Conservation (phyloP, 2,113 vertebrate genomes). For the Thamnaconus septentrionalis region DNA sequence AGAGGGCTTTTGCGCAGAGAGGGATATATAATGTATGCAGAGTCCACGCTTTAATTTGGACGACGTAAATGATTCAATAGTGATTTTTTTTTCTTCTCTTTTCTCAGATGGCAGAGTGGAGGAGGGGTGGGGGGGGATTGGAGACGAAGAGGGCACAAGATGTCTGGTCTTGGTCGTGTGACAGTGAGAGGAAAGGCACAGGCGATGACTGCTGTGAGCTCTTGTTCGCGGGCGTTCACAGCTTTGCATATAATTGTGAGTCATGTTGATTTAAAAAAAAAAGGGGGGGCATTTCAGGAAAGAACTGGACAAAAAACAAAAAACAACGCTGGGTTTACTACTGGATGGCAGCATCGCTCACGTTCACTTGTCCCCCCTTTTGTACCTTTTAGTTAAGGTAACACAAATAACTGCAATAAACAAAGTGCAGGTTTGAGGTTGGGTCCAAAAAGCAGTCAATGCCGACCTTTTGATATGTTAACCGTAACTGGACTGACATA, state of each 20-base stretch:
- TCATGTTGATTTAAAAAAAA: no score
- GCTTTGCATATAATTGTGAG: no score
- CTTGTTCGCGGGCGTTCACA: neutral
- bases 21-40: conserved; percentile 79
- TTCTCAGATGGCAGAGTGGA: no score
- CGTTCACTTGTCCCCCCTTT: no score
- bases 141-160: neutral
- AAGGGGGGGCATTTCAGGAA: no score
- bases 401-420: neutral
- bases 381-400: no score
- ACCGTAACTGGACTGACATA: conserved; percentile 52
- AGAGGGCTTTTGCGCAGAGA: neutral
- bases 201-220: neutral
- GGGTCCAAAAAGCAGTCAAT: conserved; percentile 23
- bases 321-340: no score
- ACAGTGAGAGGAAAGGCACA: neutral
- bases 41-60: conserved; percentile 77
- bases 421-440: conserved; percentile 23
- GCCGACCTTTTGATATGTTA: conserved; percentile 33
- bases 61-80: conserved; percentile 83
- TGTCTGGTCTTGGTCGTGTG: neutral
- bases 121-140: no score
- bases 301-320: neutral
- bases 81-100: conserved; percentile 53
- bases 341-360: no score